Conservation (phyloP, 2,888 invertebrate genomes). For the Augochlorella aurata region DNA sequence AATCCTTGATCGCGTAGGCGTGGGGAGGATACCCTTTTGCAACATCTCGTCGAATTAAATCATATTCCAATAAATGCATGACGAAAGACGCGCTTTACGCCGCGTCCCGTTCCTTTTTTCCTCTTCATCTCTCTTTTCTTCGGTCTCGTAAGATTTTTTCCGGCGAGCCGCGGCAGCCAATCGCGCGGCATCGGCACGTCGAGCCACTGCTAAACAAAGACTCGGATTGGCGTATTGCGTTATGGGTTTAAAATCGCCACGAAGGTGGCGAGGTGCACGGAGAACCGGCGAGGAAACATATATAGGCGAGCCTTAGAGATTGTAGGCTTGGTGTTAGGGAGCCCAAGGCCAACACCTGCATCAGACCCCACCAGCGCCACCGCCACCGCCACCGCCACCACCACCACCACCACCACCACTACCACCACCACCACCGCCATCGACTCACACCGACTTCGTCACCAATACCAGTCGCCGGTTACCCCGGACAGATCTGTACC, state of each 20-base stretch:
- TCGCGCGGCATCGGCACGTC: constrained; percentile 19
- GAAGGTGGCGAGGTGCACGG: constrained; percentile 42
- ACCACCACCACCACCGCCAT: background rate
- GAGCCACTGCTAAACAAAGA: constrained; percentile 72
- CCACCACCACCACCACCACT: constrained; percentile 14
- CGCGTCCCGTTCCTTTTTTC: background rate
- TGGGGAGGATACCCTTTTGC: constrained; percentile 53
- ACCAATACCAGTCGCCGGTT: constrained; percentile 44
- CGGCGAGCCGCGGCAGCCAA: background rate
- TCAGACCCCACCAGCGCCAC: constrained; percentile 73
- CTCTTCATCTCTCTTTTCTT: background rate
- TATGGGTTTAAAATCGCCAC: constrained; percentile 64
- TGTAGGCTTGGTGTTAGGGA: constrained; percentile 78
- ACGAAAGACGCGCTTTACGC: constrained; percentile 15
- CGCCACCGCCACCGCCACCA: constrained; percentile 59
- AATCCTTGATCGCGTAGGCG: constrained; percentile 67
- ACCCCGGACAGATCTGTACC: constrained; percentile 71
- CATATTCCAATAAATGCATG: constrained; percentile 23
- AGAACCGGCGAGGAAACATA: constrained; percentile 57
- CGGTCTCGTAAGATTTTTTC: background rate
- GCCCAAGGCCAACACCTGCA: constrained; percentile 81
- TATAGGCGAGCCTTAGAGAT: constrained; percentile 74
- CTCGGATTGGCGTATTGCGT: constrained; percentile 68
- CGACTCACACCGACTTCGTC: constrained; percentile 37
- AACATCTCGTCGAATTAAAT: constrained; percentile 45